Evolutionary conservation across 37 sponge, comb jelly and placozoan genomes (phyloP).

Genomic region (Oscarella lobularis): DNA sequence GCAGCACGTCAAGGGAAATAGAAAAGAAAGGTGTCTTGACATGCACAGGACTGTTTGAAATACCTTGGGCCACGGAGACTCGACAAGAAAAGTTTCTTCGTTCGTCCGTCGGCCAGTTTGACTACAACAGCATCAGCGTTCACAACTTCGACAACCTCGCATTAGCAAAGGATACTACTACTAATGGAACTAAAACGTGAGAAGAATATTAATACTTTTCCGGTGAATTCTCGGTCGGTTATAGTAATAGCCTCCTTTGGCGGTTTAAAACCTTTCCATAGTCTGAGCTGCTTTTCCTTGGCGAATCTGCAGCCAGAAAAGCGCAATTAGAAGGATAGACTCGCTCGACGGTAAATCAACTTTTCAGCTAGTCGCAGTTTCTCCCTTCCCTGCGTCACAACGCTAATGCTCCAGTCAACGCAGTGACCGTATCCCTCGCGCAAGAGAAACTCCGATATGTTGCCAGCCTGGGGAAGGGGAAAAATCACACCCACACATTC

Average conservation of each 20-base stretch:
- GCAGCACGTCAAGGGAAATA: no score
- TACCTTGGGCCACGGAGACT: conserved; percentile 81
- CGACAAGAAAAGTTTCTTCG: conserved; percentile 81
- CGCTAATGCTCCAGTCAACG: conserved; percentile 94
- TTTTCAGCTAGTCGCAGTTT: conserved; percentile 71
- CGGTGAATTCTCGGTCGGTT: conserved; percentile 38
- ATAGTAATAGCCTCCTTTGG: conserved; percentile 8
- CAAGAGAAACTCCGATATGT: conserved; percentile 83
- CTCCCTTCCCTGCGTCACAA: conserved; percentile 54
- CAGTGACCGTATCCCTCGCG: conserved; percentile 85
- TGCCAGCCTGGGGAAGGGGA: conserved; percentile 39
- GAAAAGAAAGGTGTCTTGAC: no score
- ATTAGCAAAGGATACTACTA: no score
- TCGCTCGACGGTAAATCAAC: conserved; percentile 14
- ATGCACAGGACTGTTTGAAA: no score
- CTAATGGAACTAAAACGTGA: no score
- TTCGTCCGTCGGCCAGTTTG: conserved; percentile 37
- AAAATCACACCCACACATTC: not conserved
- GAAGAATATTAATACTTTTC: conserved; percentile 21
- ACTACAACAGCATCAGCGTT: conserved; percentile 78
- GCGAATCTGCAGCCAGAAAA: conserved; percentile 26
- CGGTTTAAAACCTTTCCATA: conserved; percentile 57
- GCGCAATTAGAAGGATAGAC: not conserved
- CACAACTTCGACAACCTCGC: conserved; percentile 85
- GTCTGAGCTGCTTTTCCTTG: conserved; percentile 40